These are phyloP conservation scores for Coregonus ussuriensis DNA, from an alignment of 2,797 vertebrate species.

Conservation along the genomic window DNA sequence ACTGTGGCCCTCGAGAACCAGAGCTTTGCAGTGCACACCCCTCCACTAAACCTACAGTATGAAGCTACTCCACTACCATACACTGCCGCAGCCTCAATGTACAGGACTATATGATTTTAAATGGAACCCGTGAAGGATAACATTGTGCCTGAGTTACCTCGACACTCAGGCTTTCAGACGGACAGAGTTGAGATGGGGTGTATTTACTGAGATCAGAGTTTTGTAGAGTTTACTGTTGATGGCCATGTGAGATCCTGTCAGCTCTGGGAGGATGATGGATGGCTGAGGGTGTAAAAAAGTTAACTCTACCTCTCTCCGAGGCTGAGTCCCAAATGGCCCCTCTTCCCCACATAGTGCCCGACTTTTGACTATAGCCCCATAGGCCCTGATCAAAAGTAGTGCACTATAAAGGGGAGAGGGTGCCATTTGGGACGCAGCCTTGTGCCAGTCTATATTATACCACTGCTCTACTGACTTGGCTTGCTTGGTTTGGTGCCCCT, in stretches of 20 bases:
- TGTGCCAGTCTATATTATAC: not conserved
- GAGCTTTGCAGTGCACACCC: not conserved
- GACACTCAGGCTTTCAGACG: not conserved
- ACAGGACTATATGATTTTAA: not conserved
- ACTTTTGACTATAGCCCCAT: no score
- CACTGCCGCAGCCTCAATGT: not conserved
- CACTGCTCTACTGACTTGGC: not conserved
- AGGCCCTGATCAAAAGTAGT: not conserved
- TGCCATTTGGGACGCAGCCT: not conserved
- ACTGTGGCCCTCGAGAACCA: not conserved
- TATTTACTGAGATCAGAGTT: not conserved
- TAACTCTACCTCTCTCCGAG: not conserved
- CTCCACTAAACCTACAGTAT: not conserved
- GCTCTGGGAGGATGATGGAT: not conserved
- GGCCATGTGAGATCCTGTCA: not conserved
- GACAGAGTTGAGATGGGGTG: not conserved
- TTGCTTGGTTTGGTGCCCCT: not conserved
- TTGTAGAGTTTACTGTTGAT: not conserved
- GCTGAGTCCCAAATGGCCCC: not conserved
- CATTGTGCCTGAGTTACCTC: not conserved
- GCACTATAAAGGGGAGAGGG: not conserved
- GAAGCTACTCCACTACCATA: not conserved
- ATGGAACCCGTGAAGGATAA: not conserved
- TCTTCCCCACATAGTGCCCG: not conserved
- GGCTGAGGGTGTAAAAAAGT: not conserved